Evolutionary conservation across 2,888 invertebrate genomes (phyloP).

Genomic region (Drosophila siamana): DNA sequence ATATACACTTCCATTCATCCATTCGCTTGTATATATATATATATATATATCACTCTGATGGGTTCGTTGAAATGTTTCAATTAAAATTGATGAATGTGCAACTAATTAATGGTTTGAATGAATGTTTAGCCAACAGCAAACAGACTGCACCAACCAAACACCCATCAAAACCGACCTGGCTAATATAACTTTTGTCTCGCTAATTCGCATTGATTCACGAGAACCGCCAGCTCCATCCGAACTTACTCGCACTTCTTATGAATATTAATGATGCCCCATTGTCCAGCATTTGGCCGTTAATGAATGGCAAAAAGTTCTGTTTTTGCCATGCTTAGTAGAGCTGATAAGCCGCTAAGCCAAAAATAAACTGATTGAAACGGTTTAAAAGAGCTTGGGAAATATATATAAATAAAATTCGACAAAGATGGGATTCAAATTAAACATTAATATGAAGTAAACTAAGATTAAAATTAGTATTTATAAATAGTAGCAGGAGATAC

Average conservation of each 20-base stretch:
- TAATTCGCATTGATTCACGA: conserved; percentile 63
- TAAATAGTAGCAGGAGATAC: no score
- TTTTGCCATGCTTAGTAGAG: background rate
- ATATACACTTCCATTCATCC: conserved; percentile 1
- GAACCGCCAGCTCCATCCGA: conserved; percentile 13
- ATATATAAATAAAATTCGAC: background rate
- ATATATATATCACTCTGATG: conserved; percentile 18
- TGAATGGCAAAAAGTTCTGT: conserved; percentile 6
- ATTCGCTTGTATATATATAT: conserved; percentile 16
- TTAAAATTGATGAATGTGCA: conserved; percentile 84
- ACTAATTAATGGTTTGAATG: conserved; percentile 78
- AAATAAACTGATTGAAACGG: background rate
- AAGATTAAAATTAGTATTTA: background rate
- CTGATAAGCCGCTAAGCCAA: background rate
- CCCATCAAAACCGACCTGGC: conserved; percentile 29
- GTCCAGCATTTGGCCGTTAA: conserved; percentile 35
- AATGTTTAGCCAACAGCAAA: conserved; percentile 36
- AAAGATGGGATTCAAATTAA: background rate
- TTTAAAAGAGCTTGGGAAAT: background rate
- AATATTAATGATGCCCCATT: conserved; percentile 73
- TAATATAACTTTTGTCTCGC: conserved; percentile 69
- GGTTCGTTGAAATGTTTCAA: conserved; percentile 69
- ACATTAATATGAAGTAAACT: background rate
- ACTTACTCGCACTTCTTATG: conserved; percentile 40
- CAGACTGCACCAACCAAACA: conserved; percentile 10